Evolutionary conservation across 35 echinoderm and acorn worm genomes (phyloP).

Genomic region (Patiria miniata): DNA sequence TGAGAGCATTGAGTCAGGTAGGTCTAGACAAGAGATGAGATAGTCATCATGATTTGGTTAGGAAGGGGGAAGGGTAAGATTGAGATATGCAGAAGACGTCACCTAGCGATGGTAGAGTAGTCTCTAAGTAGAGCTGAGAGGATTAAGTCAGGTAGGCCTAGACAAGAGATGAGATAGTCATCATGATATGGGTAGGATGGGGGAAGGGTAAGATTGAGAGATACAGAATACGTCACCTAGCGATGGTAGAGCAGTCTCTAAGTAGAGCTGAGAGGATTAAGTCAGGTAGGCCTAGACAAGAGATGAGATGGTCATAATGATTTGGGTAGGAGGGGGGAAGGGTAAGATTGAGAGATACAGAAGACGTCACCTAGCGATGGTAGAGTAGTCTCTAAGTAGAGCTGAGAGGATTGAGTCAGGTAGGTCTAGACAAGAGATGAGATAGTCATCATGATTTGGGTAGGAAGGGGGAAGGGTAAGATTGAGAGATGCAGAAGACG

Average conservation of each 20-base stretch:
- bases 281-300: conserved; percentile 80
- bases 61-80: conserved; percentile 84
- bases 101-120: conserved; percentile 85
- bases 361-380: conserved; percentile 94
- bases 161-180: conserved; percentile 7
- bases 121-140: conserved; percentile 93
- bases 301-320: no score
- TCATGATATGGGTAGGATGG: conserved; percentile 77
- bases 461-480: conserved; percentile 85
- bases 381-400: conserved; percentile 90
- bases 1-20: conserved; percentile 92
- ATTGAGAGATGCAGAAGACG: conserved; percentile 91
- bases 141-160: conserved; percentile 93
- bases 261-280: conserved; percentile 92
- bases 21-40: conserved; percentile 53
- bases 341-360: conserved; percentile 89
- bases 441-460: conserved; percentile 79
- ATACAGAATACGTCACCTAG: conserved; percentile 92
- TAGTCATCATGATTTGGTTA: conserved; percentile 65
- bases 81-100: conserved; percentile 92
- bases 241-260: conserved; percentile 93
- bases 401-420: conserved; percentile 86
- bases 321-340: conserved; percentile 82
- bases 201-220: conserved; percentile 81
- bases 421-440: conserved; percentile 68